phyloP scores from a whole-genome alignment of 2,113 vertebrate species.

The Aptenodytes forsteri region DNA sequence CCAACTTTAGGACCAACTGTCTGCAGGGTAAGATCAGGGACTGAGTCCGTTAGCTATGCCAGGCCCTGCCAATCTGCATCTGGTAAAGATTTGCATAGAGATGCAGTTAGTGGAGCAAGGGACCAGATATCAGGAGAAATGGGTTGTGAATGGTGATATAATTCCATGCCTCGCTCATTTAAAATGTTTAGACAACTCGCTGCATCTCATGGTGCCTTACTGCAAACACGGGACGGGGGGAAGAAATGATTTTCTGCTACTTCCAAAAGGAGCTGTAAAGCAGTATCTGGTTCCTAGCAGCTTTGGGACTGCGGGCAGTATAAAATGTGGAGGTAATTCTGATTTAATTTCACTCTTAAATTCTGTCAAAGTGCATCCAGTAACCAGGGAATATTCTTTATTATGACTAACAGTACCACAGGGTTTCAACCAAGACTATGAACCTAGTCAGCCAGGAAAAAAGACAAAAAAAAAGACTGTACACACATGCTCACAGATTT shows the following conservation, averaged over 20 bases:
- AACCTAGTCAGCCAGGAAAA: not conserved
- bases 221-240: not conserved
- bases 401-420: not conserved
- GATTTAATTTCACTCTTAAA: slow-evolving; percentile 42
- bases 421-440: not conserved
- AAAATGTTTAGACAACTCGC: not conserved
- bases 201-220: not conserved
- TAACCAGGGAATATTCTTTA: slow-evolving; percentile 21
- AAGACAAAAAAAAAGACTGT: not conserved
- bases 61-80: not conserved
- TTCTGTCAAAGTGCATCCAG: not conserved
- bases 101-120: not conserved
- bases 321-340: slow-evolving; percentile 18
- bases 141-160: not conserved
- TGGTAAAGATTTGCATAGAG: not conserved
- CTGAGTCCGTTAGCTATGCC: not conserved
- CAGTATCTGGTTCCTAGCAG: not conserved
- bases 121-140: not conserved
- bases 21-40: not conserved
- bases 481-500: not conserved
- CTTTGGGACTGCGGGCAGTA: not conserved
- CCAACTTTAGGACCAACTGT: not conserved
- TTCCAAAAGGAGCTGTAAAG: not conserved
- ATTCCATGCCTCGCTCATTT: not conserved
- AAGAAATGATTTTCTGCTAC: not conserved